These are phyloP conservation scores for Rhynchonema sp. DNA, from an alignment of 2,888 invertebrate species.

Conservation along the genomic window DNA sequence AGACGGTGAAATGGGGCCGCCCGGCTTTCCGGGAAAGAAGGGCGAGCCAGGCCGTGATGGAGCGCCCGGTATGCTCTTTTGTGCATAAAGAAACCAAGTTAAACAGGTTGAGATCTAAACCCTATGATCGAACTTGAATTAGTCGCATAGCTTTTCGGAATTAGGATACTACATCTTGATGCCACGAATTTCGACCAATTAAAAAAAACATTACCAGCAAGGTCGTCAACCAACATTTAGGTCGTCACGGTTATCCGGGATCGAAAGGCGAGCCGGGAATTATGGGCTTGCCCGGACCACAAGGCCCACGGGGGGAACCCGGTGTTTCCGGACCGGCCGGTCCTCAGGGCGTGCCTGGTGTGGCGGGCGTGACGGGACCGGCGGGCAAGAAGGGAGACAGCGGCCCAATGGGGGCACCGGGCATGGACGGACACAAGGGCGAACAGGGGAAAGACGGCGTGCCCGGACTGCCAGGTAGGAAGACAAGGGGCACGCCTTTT, in stretches of 20 bases:
- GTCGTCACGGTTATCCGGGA: neutral
- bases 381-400: neutral
- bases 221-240: too few relatives aligned
- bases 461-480: neutral
- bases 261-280: neutral
- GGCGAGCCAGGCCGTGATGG: constrained; percentile 7
- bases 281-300: neutral
- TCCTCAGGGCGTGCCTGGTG: neutral
- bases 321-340: neutral
- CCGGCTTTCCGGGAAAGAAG: constrained; percentile 6
- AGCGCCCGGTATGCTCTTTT: constrained; percentile 7
- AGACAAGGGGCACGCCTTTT: too few relatives aligned
- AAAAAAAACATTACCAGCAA: too few relatives aligned
- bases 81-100: too few relatives aligned
- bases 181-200: too few relatives aligned
- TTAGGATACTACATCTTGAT: too few relatives aligned
- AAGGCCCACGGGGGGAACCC: neutral
- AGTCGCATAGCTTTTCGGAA: too few relatives aligned
- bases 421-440: neutral
- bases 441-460: neutral
- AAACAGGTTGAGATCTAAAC: too few relatives aligned
- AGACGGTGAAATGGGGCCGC: neutral
- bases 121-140: too few relatives aligned
- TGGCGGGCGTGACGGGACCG: neutral
- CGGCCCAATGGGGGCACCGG: neutral